phyloP scores from a whole-genome alignment of 2,888 invertebrate species.

The Cinara cedri region DNA sequence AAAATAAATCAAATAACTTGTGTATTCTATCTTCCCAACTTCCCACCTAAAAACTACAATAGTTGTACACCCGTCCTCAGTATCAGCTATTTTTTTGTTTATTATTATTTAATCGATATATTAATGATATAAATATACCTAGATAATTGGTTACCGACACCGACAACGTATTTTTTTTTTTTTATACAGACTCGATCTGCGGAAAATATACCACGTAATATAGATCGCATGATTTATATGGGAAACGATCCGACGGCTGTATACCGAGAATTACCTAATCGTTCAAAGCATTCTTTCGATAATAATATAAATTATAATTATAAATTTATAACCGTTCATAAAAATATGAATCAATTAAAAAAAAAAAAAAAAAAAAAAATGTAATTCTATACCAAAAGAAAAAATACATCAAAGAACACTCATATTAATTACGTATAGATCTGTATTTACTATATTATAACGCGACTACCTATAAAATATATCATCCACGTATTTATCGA shows the following conservation, averaged over 20 bases:
- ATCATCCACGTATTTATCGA: background rate
- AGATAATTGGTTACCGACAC: no score
- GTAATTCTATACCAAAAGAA: background rate
- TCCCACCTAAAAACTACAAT: no score
- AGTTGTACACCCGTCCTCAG: no score
- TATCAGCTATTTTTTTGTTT: no score
- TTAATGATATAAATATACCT: no score
- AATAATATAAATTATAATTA: no score
- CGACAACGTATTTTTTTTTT: no score
- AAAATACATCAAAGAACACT: conserved; percentile 9
- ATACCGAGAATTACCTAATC: conserved; percentile 8
- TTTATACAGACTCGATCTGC: no score
- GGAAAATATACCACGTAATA: background rate
- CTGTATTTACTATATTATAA: no score
- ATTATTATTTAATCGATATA: no score
- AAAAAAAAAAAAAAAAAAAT: conserved; percentile 23
- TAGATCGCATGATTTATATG: background rate
- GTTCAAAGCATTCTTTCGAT: background rate
- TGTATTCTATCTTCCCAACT: no score
- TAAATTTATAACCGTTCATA: background rate
- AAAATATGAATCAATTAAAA: background rate
- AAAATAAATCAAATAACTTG: no score
- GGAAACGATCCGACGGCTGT: background rate
- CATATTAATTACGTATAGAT: conserved; percentile 6
- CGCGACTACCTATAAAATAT: conserved; percentile 21